Base-by-base conservation (phyloP, 2,113 vertebrate species). In the Ancistrus triradiatus region DNA sequence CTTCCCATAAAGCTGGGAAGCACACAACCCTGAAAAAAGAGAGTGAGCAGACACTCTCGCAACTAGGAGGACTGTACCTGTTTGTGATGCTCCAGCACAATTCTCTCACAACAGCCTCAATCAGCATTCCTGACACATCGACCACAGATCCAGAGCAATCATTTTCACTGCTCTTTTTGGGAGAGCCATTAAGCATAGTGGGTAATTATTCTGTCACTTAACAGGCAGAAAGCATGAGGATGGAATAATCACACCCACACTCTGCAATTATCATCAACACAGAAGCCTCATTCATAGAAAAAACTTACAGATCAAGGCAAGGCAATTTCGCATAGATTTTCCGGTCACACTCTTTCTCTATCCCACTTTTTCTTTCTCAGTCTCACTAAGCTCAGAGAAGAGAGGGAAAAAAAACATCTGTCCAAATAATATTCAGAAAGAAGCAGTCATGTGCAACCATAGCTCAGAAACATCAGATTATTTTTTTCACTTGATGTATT, bases 181-280 rank as follows among this genome's bases (percentile, higher is more conserved):
- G 38, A 78, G 66, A 37, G 47, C 74, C 56, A 75, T 80, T 77
- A 77, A 79, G 44, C 55, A 42, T 13, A 19, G 49, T 70, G 69
- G 78, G 79, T 84, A 86, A 87, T 87, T 87, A 87, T 80, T 75
- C 74, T 83, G 83, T 86, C 85, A 83, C 42, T 83, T 82, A 69
- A 79, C 81, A 73, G 73, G 61, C 77, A 75, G 70, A 68, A 78
- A 79, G 59, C 62, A 51, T 4, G 57, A 73, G 62, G 67, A 71
- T 66, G 66, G 62, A 77, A 82, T 70, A 70, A 79, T 69, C 76
- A 67, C 44, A 65, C 60, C 65, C 28, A 56, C 68, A 63, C 77
- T 70, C 55, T 13, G 74, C 70, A 80, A 81, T 81, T 75, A 81
- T 69, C 64, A 69, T 63, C 65, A 70, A 42, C 63, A 71, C 28